Evolutionary conservation across 2,797 vertebrate genomes (phyloP).

Genomic region (Menidia menidia): DNA sequence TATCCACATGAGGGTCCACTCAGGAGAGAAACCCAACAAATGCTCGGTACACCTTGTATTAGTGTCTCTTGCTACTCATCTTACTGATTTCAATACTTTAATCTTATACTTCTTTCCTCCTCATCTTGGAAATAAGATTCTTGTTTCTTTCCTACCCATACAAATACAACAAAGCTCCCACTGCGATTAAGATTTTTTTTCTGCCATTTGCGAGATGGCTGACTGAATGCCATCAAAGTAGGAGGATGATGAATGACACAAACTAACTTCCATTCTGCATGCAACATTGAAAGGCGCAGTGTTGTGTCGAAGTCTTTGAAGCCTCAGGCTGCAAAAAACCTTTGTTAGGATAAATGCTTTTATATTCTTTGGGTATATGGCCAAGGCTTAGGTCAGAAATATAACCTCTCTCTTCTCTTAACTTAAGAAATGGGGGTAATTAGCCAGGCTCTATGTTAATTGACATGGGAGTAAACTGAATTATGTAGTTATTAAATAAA

Average conservation of each 20-base stretch:
- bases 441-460: conserved; percentile 71
- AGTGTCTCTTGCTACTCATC: conserved; percentile 21
- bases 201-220: conserved; percentile 11
- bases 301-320: conserved; percentile 44
- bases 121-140: not conserved
- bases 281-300: conserved; percentile 43
- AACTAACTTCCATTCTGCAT: conserved; percentile 24
- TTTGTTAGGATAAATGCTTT: conserved; percentile 43
- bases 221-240: conserved; percentile 37
- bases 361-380: conserved; percentile 47
- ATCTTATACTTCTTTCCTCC: conserved; percentile 2
- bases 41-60: conserved; percentile 87
- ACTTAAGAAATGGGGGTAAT: conserved; percentile 66
- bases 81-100: conserved; percentile 2
- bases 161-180: conserved; percentile 5
- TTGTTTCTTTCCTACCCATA: not conserved
- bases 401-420: conserved; percentile 52
- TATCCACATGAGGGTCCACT: conserved; percentile 99
- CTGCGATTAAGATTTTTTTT: conserved; percentile 15
- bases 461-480: conserved; percentile 75
- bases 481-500: conserved; percentile 80
- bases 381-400: conserved; percentile 56
- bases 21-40: conserved; percentile 98
- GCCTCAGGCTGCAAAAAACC: conserved; percentile 8
- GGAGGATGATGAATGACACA: conserved; percentile 42